Evolutionary conservation across 2,888 invertebrate genomes (phyloP).

Genomic region (Drosophila conformis): DNA sequence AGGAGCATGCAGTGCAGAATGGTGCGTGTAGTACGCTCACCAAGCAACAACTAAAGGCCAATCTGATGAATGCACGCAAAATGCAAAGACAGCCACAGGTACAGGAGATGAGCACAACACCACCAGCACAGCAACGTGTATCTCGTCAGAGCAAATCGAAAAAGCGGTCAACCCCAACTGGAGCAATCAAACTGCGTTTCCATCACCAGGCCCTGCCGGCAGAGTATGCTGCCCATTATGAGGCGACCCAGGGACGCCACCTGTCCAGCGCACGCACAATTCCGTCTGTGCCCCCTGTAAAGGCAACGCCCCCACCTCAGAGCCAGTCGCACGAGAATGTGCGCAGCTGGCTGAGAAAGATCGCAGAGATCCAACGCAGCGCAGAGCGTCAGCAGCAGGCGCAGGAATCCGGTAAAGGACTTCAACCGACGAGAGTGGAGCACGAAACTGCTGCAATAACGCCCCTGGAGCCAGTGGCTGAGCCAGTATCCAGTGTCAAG

Average conservation of each 20-base stretch:
- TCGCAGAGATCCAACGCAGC: slow-evolving; percentile 89
- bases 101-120: slow-evolving; percentile 16
- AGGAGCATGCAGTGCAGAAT: slow-evolving; percentile 43
- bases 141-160: slow-evolving; percentile 47
- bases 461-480: neutral
- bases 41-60: slow-evolving; percentile 82
- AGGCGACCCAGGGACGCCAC: slow-evolving; percentile 88
- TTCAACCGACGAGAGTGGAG: slow-evolving; percentile 3
- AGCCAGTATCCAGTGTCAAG: slow-evolving; percentile 61
- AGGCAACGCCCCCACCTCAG: slow-evolving; percentile 72
- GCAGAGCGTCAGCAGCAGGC: slow-evolving; percentile 69
- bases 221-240: slow-evolving; percentile 92
- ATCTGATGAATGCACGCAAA: slow-evolving; percentile 73
- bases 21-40: slow-evolving; percentile 75
- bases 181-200: slow-evolving; percentile 91
- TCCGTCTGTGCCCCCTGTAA: slow-evolving; percentile 81
- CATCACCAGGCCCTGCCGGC: slow-evolving; percentile 92
- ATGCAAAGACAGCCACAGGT: slow-evolving; percentile 25
- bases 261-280: slow-evolving; percentile 53
- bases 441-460: neutral
- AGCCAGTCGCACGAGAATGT: slow-evolving; percentile 88
- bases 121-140: slow-evolving; percentile 25
- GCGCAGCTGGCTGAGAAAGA: slow-evolving; percentile 90
- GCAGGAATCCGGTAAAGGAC: slow-evolving; percentile 27
- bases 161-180: slow-evolving; percentile 68